A percentile compares a stretch with the other conserved stretches of the same genome.
Evolutionary conservation across 2,888 invertebrate species (phyloP).

Genomic region (Cryptocephalus primarius): DNA sequence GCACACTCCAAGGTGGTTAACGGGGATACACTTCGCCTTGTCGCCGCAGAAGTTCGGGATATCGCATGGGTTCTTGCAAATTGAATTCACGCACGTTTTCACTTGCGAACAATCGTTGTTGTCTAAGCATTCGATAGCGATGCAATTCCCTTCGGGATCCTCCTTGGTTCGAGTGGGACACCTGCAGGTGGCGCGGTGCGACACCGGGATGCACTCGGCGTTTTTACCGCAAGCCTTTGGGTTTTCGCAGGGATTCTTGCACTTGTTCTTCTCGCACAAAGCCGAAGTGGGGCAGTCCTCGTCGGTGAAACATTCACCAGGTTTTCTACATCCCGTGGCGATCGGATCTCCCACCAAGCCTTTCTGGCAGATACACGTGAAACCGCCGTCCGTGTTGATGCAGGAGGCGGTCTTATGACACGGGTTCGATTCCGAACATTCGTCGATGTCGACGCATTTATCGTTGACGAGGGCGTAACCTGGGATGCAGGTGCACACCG

Average conservation of each 20-base stretch:
- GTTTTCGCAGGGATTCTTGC: conserved; percentile 66
- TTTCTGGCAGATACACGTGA: conserved; percentile 63
- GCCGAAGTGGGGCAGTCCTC: conserved; percentile 70
- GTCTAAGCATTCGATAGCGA: conserved; percentile 64
- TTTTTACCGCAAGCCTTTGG: conserved; percentile 58
- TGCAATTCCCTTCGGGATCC: conserved; percentile 62
- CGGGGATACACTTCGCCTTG: conserved; percentile 63
- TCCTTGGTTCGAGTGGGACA: conserved; percentile 68
- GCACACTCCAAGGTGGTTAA: conserved; percentile 72
- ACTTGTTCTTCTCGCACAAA: conserved; percentile 62
- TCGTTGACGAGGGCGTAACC: conserved; percentile 60
- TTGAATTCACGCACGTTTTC: conserved; percentile 66
- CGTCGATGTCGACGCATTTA: conserved; percentile 69
- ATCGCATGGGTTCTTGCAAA: conserved; percentile 73
- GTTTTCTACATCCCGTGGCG: conserved; percentile 63
- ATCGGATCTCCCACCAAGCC: conserved; percentile 70
- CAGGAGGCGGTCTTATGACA: conserved; percentile 71
- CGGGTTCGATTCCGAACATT: conserved; percentile 59
- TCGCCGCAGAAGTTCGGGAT: conserved; percentile 74
- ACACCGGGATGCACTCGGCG: conserved; percentile 60
- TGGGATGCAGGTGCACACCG: conserved; percentile 60
- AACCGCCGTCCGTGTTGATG: conserved; percentile 68
- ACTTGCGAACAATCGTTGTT: conserved; percentile 63
- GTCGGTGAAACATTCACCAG: conserved; percentile 73
- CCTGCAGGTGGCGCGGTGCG: conserved; percentile 61